A percentile compares a stretch with the other conserved stretches of the same genome.
Conservation (phyloP, 2,888 invertebrate genomes). For the Tetragonisca angustula region DNA sequence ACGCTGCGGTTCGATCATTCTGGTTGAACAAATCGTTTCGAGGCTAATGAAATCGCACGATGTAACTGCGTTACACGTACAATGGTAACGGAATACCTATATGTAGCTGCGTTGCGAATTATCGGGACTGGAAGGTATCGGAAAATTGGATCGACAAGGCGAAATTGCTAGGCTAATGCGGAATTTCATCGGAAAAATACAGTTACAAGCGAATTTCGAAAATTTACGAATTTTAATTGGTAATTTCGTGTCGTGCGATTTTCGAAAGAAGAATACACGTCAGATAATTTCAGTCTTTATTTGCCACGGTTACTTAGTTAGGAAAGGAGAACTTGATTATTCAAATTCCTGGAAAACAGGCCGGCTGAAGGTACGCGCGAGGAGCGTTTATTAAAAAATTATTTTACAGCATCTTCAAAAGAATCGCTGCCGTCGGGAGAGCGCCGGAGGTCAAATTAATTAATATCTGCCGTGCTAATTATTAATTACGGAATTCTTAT, state of each 20-base stretch:
- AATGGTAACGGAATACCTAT: not conserved
- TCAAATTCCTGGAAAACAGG: not conserved
- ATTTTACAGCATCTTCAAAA: not conserved
- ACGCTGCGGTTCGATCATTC: not conserved
- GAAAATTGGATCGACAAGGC: conserved; percentile 9
- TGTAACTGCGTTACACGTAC: conserved; percentile 5
- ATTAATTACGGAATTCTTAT: not conserved
- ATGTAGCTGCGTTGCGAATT: not conserved
- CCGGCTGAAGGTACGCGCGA: no score
- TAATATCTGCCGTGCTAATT: not conserved
- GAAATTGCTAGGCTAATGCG: not conserved
- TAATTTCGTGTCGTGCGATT: not conserved
- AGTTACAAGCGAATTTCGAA: not conserved
- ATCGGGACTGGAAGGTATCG: not conserved
- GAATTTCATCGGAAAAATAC: not conserved
- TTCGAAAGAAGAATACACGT: not conserved
- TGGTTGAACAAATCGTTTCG: conserved; percentile 16
- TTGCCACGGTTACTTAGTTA: no score
- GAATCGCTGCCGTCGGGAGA: not conserved
- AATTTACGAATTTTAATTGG: not conserved
- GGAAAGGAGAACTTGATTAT: not conserved
- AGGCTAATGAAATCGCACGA: conserved; percentile 4
- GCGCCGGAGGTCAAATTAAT: not conserved
- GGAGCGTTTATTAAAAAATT: not conserved
- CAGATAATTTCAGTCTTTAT: no score